Percentiles rank a stretch among this genome's conserved stretches.
Conservation (phyloP, 2,888 invertebrate species). For the Macrophya annulata region DNA sequence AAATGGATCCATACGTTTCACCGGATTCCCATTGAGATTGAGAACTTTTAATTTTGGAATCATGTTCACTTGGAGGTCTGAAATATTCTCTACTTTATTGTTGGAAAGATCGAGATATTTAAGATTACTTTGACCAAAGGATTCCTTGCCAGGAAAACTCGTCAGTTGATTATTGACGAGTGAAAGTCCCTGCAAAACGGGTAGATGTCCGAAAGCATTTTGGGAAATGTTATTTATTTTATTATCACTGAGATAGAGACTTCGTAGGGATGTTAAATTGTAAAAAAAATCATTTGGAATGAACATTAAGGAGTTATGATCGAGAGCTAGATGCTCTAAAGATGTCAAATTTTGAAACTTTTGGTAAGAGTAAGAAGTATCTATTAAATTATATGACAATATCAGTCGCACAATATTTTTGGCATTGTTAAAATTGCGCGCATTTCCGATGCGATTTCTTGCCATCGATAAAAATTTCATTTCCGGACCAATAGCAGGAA, state of each 20-base stretch:
- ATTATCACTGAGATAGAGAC: background rate
- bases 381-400: background rate
- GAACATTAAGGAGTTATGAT: background rate
- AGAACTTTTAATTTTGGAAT: conserved; percentile 10
- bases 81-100: conserved; percentile 13
- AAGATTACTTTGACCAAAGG: background rate
- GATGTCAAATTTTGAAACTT: background rate
- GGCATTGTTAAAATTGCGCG: background rate
- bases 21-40: conserved; percentile 9
- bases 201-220: background rate
- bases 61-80: background rate
- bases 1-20: background rate
- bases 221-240: background rate
- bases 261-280: background rate
- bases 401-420: conserved; percentile 10
- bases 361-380: no score
- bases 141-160: background rate
- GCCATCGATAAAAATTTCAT: conserved; percentile 13
- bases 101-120: background rate
- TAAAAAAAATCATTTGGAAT: background rate
- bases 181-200: background rate
- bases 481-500: background rate
- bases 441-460: background rate
- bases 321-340: background rate
- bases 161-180: background rate